Conservation (phyloP, 2,113 vertebrate species). For the Cottus gobio region DNA sequence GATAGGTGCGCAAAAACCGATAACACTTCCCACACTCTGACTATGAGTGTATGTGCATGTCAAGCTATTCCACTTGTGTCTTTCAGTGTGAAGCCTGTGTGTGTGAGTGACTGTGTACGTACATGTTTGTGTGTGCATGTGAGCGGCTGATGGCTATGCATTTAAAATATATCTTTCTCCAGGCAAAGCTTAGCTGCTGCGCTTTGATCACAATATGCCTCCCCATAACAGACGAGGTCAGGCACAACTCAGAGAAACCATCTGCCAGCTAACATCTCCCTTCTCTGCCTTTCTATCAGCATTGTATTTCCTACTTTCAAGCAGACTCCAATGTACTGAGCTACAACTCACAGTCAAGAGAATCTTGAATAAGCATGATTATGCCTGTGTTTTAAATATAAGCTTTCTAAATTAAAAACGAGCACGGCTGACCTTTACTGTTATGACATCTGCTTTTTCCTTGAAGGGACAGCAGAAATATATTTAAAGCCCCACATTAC, state of each 20-base stretch:
- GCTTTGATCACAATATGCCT: slow-evolving; percentile 67
- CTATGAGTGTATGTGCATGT: slow-evolving; percentile 2
- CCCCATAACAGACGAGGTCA: slow-evolving; percentile 40
- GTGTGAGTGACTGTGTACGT: not conserved
- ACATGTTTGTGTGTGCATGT: slow-evolving; percentile 17
- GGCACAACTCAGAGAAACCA: slow-evolving; percentile 45
- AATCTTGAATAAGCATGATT: slow-evolving; percentile 24
- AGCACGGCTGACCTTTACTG: slow-evolving; percentile 22
- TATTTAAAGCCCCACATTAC: slow-evolving; percentile 19
- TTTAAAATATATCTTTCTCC: slow-evolving; percentile 57
- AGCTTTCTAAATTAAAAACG: slow-evolving; percentile 40
- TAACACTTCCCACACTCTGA: slow-evolving; percentile 9
- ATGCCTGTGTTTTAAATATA: slow-evolving; percentile 42
- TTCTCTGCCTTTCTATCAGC: slow-evolving; percentile 24
- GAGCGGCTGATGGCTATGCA: slow-evolving; percentile 35
- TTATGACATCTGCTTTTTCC: slow-evolving; percentile 6
- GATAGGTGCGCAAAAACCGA: slow-evolving; percentile 19
- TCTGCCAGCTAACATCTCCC: slow-evolving; percentile 35
- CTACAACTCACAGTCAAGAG: slow-evolving; percentile 1
- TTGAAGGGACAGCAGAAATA: not conserved
- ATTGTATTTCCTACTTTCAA: slow-evolving; percentile 18
- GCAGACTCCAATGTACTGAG: slow-evolving; percentile 23
- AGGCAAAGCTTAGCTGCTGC: slow-evolving; percentile 57
- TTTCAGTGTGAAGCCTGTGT: not conserved
- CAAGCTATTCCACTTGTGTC: slow-evolving; percentile 4